Base-by-base conservation (phyloP, 2,888 invertebrate species). In the Thymelicus lineola region DNA sequence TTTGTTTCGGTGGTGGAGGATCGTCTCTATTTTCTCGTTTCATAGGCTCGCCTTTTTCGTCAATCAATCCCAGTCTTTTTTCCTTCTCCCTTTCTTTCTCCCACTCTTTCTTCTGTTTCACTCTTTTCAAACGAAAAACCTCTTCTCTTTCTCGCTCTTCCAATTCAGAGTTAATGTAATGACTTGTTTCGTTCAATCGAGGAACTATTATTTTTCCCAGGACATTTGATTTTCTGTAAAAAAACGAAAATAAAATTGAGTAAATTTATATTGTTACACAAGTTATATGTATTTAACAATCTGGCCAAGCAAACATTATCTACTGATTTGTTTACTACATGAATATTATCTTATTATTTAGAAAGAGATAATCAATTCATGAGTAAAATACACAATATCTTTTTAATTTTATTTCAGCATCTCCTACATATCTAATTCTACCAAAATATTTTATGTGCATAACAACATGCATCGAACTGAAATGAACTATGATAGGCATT, bases 191-290 rank as follows among this genome's bases (percentile, higher is more conserved):
- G 7, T 72, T 62, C n/a, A 81, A 73, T 58, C 74, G 78, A 38
- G 84, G 85, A 57, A 81, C 75, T 1, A 82, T 71, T 6, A 80
- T 73, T 68, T 78, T 86, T 15, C 73, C 53, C 9, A 86, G 75
- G 1, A 84, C 81, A 66, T 83, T 84, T 60, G 77, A 73, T 74
- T 82, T 85, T 77, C 85, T 85, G 82, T 64, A 77, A 83, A 77
- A 83, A 75, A 45, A 36, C 17, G 15, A 14, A 15, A 68, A 35
- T 48, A 6, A 57, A n/a, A 50, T 48, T 3, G n/a, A 20, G 1
- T 15, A 3, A 42, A 42, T 4, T 4, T 10, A 42, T 12, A 28
- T 28, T 3, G 28, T 28, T 28, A 28, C 5, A 28, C 1, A 28
- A 28, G 3, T 28, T 28, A 3, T n/a, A n/a, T n/a, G n/a, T 28